These are phyloP conservation scores for Macrophya alboannulata DNA, from an alignment of 2,888 invertebrate species.

Conservation along the genomic window DNA sequence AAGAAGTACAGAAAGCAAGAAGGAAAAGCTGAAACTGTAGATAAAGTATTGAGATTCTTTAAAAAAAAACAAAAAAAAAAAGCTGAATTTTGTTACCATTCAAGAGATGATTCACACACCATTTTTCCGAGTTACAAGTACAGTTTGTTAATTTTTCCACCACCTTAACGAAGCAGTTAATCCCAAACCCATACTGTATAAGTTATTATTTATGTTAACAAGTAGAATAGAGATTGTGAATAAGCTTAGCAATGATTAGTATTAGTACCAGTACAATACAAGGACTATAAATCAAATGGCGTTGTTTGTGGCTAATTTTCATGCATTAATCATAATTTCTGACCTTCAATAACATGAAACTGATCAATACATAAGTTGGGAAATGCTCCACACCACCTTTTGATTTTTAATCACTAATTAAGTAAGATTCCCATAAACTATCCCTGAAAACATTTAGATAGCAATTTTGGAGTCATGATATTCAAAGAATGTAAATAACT, in stretches of 20 bases:
- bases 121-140: neutral
- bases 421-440: neutral
- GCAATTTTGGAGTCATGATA: constrained; percentile 14
- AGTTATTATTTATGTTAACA: constrained; percentile 21
- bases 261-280: neutral
- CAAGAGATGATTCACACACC: constrained; percentile 20
- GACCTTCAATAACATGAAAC: neutral
- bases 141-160: neutral
- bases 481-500: constrained; percentile 13
- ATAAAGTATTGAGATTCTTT: constrained; percentile 13
- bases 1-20: constrained; percentile 31
- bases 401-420: constrained; percentile 28
- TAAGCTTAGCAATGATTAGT: constrained; percentile 27
- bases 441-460: constrained; percentile 51
- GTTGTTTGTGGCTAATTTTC: neutral
- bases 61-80: neutral
- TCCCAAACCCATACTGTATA: neutral
- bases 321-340: neutral
- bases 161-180: constrained; percentile 5
- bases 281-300: constrained; percentile 33
- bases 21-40: constrained; percentile 27
- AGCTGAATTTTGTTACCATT: neutral
- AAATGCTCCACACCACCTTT: neutral
- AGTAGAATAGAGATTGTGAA: constrained; percentile 1
- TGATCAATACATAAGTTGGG: neutral